Evolutionary conservation across 2,113 vertebrate genomes (phyloP), one percentile per base, ranked within the genome.

Genomic region (Myotis brandtii): DNA sequence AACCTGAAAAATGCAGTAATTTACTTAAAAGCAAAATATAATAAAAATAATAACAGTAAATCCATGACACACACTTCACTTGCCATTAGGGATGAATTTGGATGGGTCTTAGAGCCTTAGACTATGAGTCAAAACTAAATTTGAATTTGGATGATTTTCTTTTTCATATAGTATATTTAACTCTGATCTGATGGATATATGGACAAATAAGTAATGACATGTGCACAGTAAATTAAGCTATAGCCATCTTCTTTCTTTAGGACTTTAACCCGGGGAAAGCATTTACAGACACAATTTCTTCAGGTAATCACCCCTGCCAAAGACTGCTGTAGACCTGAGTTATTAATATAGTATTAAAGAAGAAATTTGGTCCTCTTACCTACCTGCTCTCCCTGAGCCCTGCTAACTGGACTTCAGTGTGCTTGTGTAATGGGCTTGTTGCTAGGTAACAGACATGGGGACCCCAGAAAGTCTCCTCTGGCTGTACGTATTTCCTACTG

Each of bases 361-460:
- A 95, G 86, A 93, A 97, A 98, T 97, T 92, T 91, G 86, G 73
- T 89, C 62, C 70, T 97, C 73, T 94, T 97, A 85, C 94, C 89
- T 77, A 59, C 37, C 59, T 94, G 95, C 91, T 97, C 95, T 97
- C 97, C 97, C 95, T 97, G 75, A 90, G 96, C 8, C 89, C 48
- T 82, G 97, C 97, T 97, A 97, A 97, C 98, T 95, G 97, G 98
- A 98, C 98, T 97, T 97, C 96, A 59, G 85, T 73, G 67, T 96
- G 79, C 97, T 91, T 72, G 94, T 96, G 97, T 97, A 96, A 97
- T 97, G 98, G 97, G 95, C 94, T 96, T 98, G 98, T 98, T 98
- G 98, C 98, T 98, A 98, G 98, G 98, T 98, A 98, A 98, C 98
- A 21, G 96, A 95, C 97, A 95, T 96, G 91, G 94, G 96, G 96